phyloP scores from a whole-genome alignment of 92 coral and sea anemone genomes.

The Siderastrea siderea region DNA sequence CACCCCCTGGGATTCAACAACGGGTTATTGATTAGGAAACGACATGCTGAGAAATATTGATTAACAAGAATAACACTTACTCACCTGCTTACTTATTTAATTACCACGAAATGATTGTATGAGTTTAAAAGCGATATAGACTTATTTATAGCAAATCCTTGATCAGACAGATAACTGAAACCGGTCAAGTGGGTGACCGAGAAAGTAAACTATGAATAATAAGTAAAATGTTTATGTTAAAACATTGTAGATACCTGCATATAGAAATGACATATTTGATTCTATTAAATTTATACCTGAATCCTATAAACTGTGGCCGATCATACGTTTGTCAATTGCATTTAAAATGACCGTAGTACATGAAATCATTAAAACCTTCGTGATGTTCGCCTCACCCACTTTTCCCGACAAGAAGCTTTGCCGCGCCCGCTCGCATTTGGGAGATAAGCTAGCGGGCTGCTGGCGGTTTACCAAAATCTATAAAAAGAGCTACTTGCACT shows the following conservation, averaged over 20 bases:
- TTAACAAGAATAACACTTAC: too few relatives aligned
- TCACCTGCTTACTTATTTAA: too few relatives aligned
- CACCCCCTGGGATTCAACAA: too few relatives aligned
- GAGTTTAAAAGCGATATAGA: not conserved
- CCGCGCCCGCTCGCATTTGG: not conserved
- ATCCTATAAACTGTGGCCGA: not conserved
- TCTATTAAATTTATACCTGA: too few relatives aligned
- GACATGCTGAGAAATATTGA: too few relatives aligned
- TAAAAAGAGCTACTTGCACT: not conserved
- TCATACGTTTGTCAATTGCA: not conserved
- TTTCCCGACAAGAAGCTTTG: not conserved
- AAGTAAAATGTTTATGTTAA: not conserved
- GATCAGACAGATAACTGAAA: not conserved
- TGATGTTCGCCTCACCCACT: not conserved
- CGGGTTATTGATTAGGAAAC: too few relatives aligned
- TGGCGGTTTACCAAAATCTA: not conserved
- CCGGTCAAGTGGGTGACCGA: not conserved
- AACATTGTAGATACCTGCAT: too few relatives aligned
- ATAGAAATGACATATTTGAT: too few relatives aligned
- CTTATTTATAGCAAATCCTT: not conserved
- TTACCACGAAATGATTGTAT: not conserved
- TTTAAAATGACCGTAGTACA: not conserved
- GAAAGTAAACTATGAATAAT: constrained; percentile 6
- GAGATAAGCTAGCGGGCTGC: not conserved
- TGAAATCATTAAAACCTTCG: not conserved